Evolutionary conservation across 2,888 invertebrate genomes (phyloP).

Genomic region (Marronus borbonicus): DNA sequence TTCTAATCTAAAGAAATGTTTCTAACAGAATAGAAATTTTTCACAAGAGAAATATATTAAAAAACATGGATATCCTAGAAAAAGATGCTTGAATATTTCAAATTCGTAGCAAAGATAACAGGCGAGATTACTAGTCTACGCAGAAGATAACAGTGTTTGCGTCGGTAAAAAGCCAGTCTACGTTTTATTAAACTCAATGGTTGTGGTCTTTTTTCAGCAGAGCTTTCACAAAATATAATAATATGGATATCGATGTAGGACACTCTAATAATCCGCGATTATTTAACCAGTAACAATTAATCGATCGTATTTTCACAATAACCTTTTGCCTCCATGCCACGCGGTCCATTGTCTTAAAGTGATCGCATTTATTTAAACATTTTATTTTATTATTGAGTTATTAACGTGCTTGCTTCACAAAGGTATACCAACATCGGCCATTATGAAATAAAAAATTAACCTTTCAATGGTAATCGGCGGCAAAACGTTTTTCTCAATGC

Average conservation of each 20-base stretch:
- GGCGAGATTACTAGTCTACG: too few relatives aligned
- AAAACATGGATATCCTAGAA: too few relatives aligned
- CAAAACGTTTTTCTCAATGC: not conserved
- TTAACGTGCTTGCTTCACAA: slow-evolving; percentile 6
- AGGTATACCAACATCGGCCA: not conserved
- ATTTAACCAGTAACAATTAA: slow-evolving; percentile 39
- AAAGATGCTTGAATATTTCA: too few relatives aligned
- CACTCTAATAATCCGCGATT: slow-evolving; percentile 34
- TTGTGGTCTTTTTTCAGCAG: slow-evolving; percentile 9
- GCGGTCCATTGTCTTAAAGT: slow-evolving; percentile 35
- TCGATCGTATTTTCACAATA: slow-evolving; percentile 39
- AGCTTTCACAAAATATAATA: slow-evolving; percentile 42
- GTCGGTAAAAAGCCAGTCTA: slow-evolving; percentile 2
- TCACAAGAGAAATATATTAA: too few relatives aligned
- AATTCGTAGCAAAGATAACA: too few relatives aligned
- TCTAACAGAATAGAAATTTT: too few relatives aligned
- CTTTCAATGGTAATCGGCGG: not conserved
- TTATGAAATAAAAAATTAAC: slow-evolving; percentile 25
- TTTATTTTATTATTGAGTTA: slow-evolving; percentile 45
- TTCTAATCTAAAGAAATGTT: too few relatives aligned
- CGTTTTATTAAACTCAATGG: slow-evolving; percentile 31
- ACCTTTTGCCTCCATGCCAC: not conserved
- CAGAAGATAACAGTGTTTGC: too few relatives aligned
- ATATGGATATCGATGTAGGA: slow-evolving; percentile 21
- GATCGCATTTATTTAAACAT: slow-evolving; percentile 41